Percentiles rank a stretch among this genome's conserved stretches.
Evolutionary conservation across 2,797 vertebrate species (phyloP).

Genomic region (Aratinga solstitialis): DNA sequence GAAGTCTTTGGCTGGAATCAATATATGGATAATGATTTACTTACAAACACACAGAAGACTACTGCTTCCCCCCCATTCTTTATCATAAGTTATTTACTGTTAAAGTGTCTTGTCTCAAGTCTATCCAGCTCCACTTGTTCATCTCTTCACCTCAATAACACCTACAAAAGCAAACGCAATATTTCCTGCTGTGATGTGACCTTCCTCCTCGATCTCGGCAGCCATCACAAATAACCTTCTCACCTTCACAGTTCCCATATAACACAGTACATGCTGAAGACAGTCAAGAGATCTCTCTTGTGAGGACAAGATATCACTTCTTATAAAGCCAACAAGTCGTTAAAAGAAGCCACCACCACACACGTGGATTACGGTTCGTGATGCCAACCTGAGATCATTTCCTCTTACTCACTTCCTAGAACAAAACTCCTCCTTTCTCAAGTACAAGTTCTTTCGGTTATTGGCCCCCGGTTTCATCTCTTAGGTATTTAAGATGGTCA

Average conservation of each 20-base stretch:
- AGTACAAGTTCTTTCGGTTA: background rate
- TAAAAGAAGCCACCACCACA: background rate
- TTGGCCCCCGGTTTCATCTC: background rate
- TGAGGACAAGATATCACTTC: background rate
- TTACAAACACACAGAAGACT: background rate
- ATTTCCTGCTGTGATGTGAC: background rate
- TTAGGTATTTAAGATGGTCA: background rate
- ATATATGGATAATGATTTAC: background rate
- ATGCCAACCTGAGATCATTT: conserved; percentile 67
- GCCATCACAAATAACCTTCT: background rate
- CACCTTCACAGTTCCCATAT: background rate
- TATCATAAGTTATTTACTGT: background rate
- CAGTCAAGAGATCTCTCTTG: background rate
- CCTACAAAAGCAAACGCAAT: background rate
- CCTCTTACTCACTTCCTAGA: conserved; percentile 76
- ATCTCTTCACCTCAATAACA: background rate
- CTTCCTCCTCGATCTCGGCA: background rate
- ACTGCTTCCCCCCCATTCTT: background rate
- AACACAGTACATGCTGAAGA: background rate
- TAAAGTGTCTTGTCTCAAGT: background rate
- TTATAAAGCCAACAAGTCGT: background rate
- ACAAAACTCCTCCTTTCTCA: conserved; percentile 43
- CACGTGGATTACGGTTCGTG: background rate
- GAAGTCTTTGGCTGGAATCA: background rate
- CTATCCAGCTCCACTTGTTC: background rate